Base-by-base conservation (phyloP, 2,888 invertebrate genomes). In the Mythimna loreyi region DNA sequence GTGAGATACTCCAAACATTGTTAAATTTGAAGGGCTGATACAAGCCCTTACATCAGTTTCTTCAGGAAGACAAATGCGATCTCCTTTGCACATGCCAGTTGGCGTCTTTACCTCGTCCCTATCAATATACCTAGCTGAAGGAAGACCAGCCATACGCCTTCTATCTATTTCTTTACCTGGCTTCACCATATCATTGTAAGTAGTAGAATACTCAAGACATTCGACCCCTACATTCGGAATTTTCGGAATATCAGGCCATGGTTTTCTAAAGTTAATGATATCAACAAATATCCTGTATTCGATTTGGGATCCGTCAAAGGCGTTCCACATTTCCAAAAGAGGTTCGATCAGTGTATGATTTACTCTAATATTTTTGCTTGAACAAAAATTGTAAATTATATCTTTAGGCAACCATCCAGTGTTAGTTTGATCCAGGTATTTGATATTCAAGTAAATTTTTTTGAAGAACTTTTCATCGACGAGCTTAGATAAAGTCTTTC, bases 381-480 rank as follows among this genome's bases (percentile, higher is more conserved):
- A 72, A 70, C 93, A 94, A 64, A 89, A 78, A n/a, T 93, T 75
- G 72, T 94, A 93, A 63, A 96, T 86, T 0, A 82, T 55, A 21
- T 92, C 81, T 75, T 94, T 89, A 2, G 90, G 90, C 8, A 96
- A 71, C 90, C 92, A 94, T n/a, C 92, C 94, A 2, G 85, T 87
- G 71, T 89, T 86, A 25, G 84, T 81, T 87, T 85, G 81, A 85
- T 92, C 85, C 77, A 82, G 72, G 84, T 85, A 81, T 82, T 87
- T 86, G 75, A 90, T 43, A 84, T 79, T 71, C 81, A 87, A 66
- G 60, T 85, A 86, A 23, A 89, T 79, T 2, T 66, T 25, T 30
- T 16, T 57, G 49, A 89, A 90, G 67, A 88, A 87, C 2, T 71
- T 58, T 0, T 73, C 70, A 16, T 83, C 73, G 36, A 80, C 83